phyloP scores from a whole-genome alignment of 2,797 vertebrate species.

The Gambusia yucatana region DNA sequence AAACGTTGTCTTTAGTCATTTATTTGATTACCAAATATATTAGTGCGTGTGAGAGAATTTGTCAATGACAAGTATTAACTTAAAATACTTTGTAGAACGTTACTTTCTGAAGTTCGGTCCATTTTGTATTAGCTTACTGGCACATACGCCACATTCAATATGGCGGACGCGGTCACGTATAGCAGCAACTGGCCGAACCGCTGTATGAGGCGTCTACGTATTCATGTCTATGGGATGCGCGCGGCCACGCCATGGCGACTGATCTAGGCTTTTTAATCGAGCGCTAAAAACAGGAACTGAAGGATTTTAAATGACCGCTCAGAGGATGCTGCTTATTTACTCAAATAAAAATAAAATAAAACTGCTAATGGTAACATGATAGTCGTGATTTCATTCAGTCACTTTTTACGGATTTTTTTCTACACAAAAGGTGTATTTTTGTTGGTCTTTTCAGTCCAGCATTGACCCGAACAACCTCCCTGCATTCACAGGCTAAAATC shows the following conservation, averaged over 20 bases:
- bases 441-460: not conserved
- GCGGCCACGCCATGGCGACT: conserved; percentile 18
- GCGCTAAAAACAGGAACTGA: conserved; percentile 26
- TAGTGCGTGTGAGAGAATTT: no score
- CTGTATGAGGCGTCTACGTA: no score
- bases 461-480: not conserved
- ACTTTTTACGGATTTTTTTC: not conserved
- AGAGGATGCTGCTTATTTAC: not conserved
- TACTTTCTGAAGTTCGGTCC: no score
- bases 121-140: no score
- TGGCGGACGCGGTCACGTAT: no score
- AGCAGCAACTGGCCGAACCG: no score
- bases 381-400: not conserved
- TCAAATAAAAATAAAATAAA: not conserved
- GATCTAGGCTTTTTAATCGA: conserved; percentile 36
- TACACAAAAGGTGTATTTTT: not conserved
- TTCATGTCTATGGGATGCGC: not conserved
- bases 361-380: not conserved
- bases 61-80: no score
- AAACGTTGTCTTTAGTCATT: no score
- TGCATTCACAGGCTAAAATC: not conserved
- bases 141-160: no score
- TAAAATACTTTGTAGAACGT: no score
- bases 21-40: no score
- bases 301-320: not conserved